A percentile compares a stretch with the other conserved stretches of the same genome.
These are phyloP conservation scores for Vicugna pacos DNA, from an alignment of 2,113 vertebrate genomes.

Conservation along the genomic window DNA sequence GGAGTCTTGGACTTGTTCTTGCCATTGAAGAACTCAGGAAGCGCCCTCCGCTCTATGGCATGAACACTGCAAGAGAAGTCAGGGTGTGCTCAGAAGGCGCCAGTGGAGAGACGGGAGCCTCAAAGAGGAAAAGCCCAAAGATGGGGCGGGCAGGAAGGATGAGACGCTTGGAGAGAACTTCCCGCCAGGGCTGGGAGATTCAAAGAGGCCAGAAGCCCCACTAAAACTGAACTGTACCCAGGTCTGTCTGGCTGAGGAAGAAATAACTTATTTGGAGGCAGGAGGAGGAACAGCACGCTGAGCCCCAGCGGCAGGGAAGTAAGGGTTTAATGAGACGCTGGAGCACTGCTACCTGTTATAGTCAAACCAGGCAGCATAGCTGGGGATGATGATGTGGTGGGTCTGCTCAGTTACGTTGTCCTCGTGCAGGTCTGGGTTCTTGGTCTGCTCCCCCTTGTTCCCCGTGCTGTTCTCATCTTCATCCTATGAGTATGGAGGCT, in stretches of 20 bases:
- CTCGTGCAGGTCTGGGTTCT: conserved; percentile 96
- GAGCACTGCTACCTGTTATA: conserved; percentile 92
- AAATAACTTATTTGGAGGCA: background rate
- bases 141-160: background rate
- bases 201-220: background rate
- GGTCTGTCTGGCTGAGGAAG: background rate
- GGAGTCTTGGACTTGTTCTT: conserved; percentile 99
- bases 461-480: conserved; percentile 96
- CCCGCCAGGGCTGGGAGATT: background rate
- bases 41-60: conserved; percentile 97
- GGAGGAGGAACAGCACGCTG: background rate
- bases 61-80: conserved; percentile 91
- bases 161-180: background rate
- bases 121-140: background rate
- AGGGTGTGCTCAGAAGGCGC: background rate
- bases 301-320: background rate
- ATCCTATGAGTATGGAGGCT: conserved; percentile 87
- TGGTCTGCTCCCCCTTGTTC: conserved; percentile 96
- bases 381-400: conserved; percentile 99
- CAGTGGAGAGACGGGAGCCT: background rate
- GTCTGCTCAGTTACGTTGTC: conserved; percentile 99
- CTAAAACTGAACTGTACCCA: background rate
- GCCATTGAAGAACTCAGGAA: conserved; percentile 98
- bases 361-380: conserved; percentile 99
- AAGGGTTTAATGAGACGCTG: background rate